Conservation (phyloP, 2,797 vertebrate species). For the Danio aesculapii region DNA sequence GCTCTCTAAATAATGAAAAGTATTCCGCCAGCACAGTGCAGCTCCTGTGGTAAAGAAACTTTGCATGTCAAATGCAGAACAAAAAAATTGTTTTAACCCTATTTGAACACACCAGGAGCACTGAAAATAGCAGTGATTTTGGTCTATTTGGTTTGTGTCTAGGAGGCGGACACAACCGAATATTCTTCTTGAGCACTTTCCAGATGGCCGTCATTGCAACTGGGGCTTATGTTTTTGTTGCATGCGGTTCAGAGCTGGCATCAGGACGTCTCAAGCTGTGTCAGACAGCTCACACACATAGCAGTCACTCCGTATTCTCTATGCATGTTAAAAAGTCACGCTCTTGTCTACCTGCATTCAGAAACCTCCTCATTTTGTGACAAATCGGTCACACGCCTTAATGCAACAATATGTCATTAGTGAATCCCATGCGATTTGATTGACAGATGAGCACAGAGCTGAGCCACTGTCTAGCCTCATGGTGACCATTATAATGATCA, state of each 20-base stretch:
- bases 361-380: not conserved
- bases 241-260: constrained; percentile 44
- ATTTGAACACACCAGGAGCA: constrained; percentile 5
- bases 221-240: constrained; percentile 60
- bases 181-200: constrained; percentile 58
- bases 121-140: not conserved
- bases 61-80: not conserved
- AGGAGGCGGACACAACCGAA: constrained; percentile 56
- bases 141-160: constrained; percentile 3
- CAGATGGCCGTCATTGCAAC: constrained; percentile 62
- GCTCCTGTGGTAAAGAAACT: not conserved
- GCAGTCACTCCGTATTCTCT: constrained; percentile 4
- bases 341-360: constrained; percentile 10
- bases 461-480: constrained; percentile 52
- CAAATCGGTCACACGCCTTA: not conserved
- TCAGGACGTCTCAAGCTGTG: constrained; percentile 37
- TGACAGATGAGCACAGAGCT: constrained; percentile 20
- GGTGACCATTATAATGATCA: constrained; percentile 23
- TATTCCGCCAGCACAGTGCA: constrained; percentile 20
- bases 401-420: not conserved
- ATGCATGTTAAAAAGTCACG: constrained; percentile 11
- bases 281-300: constrained; percentile 48
- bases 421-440: constrained; percentile 10
- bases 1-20: constrained; percentile 34
- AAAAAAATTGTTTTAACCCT: constrained; percentile 1